These are phyloP conservation scores for Pseudopipra pipra DNA, from an alignment of 2,113 vertebrate species.

Conservation along the genomic window DNA sequence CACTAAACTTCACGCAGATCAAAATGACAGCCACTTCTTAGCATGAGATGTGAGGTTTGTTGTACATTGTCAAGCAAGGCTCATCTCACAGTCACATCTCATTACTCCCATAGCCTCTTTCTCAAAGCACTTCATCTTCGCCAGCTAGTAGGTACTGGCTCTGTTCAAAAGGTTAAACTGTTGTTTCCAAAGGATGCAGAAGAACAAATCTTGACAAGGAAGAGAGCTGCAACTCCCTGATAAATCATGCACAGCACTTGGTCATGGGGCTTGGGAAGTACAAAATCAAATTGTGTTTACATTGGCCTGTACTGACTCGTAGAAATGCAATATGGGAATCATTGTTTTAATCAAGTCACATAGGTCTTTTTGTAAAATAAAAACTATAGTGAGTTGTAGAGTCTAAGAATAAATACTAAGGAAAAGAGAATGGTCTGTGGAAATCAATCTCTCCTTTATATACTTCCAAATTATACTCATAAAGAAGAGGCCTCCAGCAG, in stretches of 20 bases:
- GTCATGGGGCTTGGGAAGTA: neutral
- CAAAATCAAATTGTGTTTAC: neutral
- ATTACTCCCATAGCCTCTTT: conserved; percentile 37
- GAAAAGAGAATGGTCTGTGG: conserved; percentile 38
- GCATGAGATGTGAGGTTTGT: conserved; percentile 40
- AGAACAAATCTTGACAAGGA: conserved; percentile 53
- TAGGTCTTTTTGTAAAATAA: neutral
- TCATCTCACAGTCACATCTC: conserved; percentile 61
- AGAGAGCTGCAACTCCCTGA: conserved; percentile 2
- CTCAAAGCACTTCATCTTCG: conserved; percentile 29
- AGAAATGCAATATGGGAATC: conserved; percentile 18
- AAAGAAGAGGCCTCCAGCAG: conserved; percentile 71
- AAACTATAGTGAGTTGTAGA: neutral
- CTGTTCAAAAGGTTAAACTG: conserved; percentile 59
- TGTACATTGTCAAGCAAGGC: conserved; percentile 45
- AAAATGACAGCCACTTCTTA: conserved; percentile 39
- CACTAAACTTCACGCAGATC: conserved; percentile 34
- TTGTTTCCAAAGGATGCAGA: conserved; percentile 58
- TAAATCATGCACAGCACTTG: neutral
- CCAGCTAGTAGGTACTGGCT: conserved; percentile 5
- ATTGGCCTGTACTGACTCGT: neutral
- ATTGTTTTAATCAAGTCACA: conserved; percentile 23
- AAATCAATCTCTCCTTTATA: conserved; percentile 72
- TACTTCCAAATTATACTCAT: conserved; percentile 72
- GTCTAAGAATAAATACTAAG: conserved; percentile 38